Percentiles rank a stretch among this genome's conserved stretches.
phyloP scores from a whole-genome alignment of 2,113 vertebrate species.

The Mobula birostris region DNA sequence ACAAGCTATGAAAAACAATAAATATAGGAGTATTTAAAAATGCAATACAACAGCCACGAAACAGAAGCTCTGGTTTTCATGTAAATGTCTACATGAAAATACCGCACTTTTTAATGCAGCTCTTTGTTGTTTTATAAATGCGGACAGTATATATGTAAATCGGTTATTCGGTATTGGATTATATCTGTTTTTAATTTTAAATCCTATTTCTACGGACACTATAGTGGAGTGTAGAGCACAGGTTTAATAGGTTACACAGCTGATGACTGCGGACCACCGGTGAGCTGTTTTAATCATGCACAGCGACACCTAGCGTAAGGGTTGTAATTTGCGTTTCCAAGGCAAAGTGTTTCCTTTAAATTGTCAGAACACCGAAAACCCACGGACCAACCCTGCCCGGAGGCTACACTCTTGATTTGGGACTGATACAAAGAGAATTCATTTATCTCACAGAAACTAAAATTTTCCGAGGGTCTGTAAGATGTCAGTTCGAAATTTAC shows the following conservation, averaged over 20 bases:
- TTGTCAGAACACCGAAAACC: background rate
- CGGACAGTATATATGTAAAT: background rate
- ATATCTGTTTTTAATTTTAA: background rate
- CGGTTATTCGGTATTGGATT: background rate
- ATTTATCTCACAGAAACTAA: background rate
- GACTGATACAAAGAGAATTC: background rate
- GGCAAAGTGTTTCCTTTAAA: background rate
- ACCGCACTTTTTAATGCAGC: background rate
- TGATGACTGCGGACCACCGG: slow-evolving; percentile 23
- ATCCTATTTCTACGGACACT: background rate
- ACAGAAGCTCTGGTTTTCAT: background rate
- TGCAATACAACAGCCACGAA: background rate
- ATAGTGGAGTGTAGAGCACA: background rate
- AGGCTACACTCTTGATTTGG: background rate
- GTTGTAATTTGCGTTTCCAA: background rate
- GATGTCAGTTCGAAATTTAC: too few relatives aligned
- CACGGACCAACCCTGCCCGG: background rate
- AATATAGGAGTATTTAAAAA: background rate
- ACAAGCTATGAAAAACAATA: background rate
- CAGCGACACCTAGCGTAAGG: slow-evolving; percentile 18
- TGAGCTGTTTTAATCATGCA: background rate
- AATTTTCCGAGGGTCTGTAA: background rate
- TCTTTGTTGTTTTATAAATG: too few relatives aligned
- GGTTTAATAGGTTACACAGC: background rate
- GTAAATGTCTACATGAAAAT: background rate